Evolutionary conservation across 1,140 invertebrate species (phyloP), one percentile per base, ranked within the genome.

Genomic region (Nautilus pompilius): DNA sequence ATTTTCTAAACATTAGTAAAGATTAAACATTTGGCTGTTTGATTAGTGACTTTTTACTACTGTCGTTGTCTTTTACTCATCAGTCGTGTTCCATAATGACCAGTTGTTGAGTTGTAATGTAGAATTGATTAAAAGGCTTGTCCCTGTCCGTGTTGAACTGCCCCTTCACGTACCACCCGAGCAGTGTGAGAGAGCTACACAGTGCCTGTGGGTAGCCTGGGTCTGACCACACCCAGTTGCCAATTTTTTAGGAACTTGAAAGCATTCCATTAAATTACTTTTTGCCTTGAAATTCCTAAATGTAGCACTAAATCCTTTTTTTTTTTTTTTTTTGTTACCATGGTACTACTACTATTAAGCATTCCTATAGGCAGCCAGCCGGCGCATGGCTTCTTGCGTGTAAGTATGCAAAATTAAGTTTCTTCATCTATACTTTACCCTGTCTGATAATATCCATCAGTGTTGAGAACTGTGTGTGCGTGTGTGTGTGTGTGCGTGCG

Each of bases 211-310:
- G 49, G 26, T 53, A 53, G 29, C 49, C 3, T 53, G 49, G 49
- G 49, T 53, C n/a, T 53, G 49, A 15, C 20, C 15, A 53, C 15
- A 24, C 49, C 8, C 26, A 53, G 26, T 53, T 53, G 49, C 49
- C 29, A 53, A 53, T 28, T 53, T n/a, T n/a, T 53, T 53, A 53
- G 49, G 49, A 53, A 53, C 26, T 53, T 53, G 5, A 5, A 53
- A 53, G 49, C 49, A 53, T 53, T 53, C 20, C 49, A 53, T 53
- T 49, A 20, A 49, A 1, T 15, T 15, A 17, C 26, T 20, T 53
- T 53, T 53, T 53, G 49, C 49, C 49, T 53, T 53, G 49, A 53
- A 53, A 53, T 20, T 53, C 49, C 49, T 53, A 28, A 53, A 53
- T 53, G 26, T 53, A 53, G 49, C 49, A 53, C 49, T 53, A 28